phyloP scores from a whole-genome alignment of 2,888 invertebrate genomes.

The Subacronicta megacephala region DNA sequence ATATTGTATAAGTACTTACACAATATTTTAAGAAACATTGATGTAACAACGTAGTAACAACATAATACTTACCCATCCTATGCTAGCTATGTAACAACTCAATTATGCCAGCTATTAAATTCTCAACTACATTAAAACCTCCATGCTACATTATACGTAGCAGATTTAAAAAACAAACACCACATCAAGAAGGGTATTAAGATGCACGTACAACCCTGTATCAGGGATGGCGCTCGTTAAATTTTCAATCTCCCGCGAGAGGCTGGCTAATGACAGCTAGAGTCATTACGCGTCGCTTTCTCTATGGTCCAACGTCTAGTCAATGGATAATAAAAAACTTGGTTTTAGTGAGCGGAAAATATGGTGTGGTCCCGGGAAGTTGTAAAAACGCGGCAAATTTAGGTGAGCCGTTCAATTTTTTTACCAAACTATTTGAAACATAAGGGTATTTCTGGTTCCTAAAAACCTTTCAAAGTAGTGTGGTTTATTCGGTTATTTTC shows the following conservation, averaged over 20 bases:
- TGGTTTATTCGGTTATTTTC: too few species aligned
- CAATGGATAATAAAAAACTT: slow-evolving; percentile 47
- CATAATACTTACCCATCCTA: not conserved
- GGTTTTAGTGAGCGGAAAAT: slow-evolving; percentile 36
- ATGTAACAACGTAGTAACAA: not conserved
- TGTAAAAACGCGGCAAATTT: not conserved
- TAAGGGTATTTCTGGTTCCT: not conserved
- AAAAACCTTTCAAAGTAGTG: too few species aligned
- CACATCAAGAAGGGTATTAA: slow-evolving; percentile 36
- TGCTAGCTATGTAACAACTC: not conserved
- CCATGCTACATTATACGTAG: slow-evolving; percentile 4
- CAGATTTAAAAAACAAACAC: slow-evolving; percentile 52
- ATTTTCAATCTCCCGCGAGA: slow-evolving; percentile 55
- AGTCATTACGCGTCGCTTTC: slow-evolving; percentile 63
- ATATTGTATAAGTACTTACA: too few species aligned
- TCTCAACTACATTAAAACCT: slow-evolving; percentile 5
- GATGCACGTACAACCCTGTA: slow-evolving; percentile 42
- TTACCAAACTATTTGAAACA: not conserved
- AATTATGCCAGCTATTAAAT: not conserved
- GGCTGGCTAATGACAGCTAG: slow-evolving; percentile 65
- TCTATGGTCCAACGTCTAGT: slow-evolving; percentile 44
- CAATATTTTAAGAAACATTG: not conserved
- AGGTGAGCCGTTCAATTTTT: not conserved
- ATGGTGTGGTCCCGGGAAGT: slow-evolving; percentile 11
- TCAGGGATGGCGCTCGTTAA: slow-evolving; percentile 54